Base-by-base conservation (phyloP, 2,888 invertebrate species). In the Deilephila porcellus region DNA sequence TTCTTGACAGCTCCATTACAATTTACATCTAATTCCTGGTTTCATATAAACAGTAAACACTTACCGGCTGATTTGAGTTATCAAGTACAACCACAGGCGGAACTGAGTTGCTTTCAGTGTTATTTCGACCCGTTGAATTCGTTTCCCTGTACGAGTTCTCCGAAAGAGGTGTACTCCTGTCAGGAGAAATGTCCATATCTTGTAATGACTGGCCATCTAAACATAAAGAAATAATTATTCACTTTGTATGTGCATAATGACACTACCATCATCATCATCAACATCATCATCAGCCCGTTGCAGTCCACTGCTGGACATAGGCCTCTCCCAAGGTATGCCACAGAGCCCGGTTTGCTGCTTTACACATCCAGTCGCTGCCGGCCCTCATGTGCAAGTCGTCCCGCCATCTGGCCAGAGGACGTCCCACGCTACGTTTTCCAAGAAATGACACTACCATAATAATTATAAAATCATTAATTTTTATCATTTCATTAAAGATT, bases 181-280 rank as follows among this genome's bases (percentile, higher is more conserved):
- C 98, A 20, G 98, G 98, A 75, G 98, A 98, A 86, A 98, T 98
- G 87, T 99, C 98, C 98, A 98, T 98, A 86, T 98, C 98, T 91
- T 98, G 97, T 79, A 96, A 91, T 84, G 95, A 94, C 76, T 95
- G 95, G 73, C 92, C 94, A 87, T 94, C 93, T 93, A 80, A 67
- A 72, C 76, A 79, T 17, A 75, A 72, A 19, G 5, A 19, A 45
- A 37, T 25, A 11, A 20, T 63, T 64, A 64, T 34, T 52, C 52
- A 45, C 25, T 25, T 67, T 11, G 25, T 1, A n/a, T 56, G 7
- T n/a, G 5, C 17, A 29, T 29, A 67, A 14, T 63, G 3, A 34
- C 32, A 63, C 7, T 2, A n/a, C 37, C 6, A 8, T n/a, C n/a
- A n/a, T n/a, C n/a, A n/a, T n/a, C n/a, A n/a, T n/a, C n/a, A n/a